Evolutionary conservation across 2,888 invertebrate genomes (phyloP).

Genomic region (Emmelina monodactyla): DNA sequence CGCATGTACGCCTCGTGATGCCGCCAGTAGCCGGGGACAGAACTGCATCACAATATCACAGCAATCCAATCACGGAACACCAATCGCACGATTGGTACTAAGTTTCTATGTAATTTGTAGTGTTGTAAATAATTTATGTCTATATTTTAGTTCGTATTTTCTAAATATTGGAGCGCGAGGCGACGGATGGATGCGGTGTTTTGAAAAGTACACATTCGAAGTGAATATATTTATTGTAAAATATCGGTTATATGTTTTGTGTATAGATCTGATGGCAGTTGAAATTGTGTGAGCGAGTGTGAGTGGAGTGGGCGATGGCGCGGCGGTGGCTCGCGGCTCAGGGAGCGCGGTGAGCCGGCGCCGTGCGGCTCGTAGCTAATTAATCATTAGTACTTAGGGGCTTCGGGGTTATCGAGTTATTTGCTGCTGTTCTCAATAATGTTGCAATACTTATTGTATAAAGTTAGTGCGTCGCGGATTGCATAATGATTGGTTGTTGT

Average conservation of each 20-base stretch:
- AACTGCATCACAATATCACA: neutral
- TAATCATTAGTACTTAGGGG: constrained; percentile 51
- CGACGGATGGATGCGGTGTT: constrained; percentile 4
- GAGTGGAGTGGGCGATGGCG: neutral
- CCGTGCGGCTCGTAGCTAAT: no score
- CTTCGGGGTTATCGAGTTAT: constrained; percentile 27
- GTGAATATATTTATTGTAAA: neutral
- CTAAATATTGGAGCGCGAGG: constrained; percentile 5
- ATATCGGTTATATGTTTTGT: neutral
- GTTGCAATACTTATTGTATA: neutral
- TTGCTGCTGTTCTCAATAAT: constrained; percentile 23
- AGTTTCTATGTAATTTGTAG: constrained; percentile 12
- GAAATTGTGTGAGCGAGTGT: neutral
- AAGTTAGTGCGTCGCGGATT: constrained; percentile 16
- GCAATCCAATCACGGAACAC: neutral
- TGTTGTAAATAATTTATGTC: constrained; percentile 13
- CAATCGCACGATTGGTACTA: constrained; percentile 8
- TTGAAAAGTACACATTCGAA: neutral
- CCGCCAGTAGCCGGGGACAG: neutral
- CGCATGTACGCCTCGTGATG: constrained; percentile 76
- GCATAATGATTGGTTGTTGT: constrained; percentile 32
- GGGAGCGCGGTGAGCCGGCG: no score
- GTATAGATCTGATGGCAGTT: constrained; percentile 9
- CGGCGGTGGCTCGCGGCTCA: neutral
- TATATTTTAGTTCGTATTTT: constrained; percentile 5